Evolutionary conservation across 1,140 invertebrate genomes (phyloP), one percentile per base, ranked within the genome.

Genomic region (Neodiprion virginianus): DNA sequence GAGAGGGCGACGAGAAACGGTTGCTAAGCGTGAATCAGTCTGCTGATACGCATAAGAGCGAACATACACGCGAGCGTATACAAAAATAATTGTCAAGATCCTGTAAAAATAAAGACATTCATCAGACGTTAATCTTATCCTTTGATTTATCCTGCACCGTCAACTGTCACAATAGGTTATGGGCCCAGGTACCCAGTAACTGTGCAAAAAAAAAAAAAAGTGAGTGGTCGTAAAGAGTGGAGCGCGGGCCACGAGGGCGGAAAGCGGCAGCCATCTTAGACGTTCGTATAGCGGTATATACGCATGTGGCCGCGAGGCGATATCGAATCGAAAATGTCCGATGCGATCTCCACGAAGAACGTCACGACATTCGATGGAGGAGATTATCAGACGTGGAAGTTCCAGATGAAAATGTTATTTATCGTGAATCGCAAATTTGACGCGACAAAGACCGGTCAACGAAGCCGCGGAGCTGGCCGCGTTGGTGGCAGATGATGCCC

Each of bases 351-450:
- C 8, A 49, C 65, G n/a, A 23, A 65, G 10, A 49, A 76, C 53
- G 72, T 76, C n/a, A 48, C 28, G 10, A 76, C 74, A 11, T 78
- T 78, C 21, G 69, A 71, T 11, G 77, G 77, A 82, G 1, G 85
- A 50, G 73, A 88, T 86, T 77, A 83, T 82, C 75, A 88, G 73
- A 47, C 83, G 75, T 72, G 80, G 79, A 79, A 85, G 85, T 75
- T 81, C 80, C 67, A 85, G 72, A 66, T 78, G 67, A 53, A 48
- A 40, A 53, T 72, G 1, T 71, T 73, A n/a, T 75, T 78, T 61
- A 48, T 73, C 17, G 77, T 67, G 2, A 71, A 79, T 21, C 74
- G 75, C 48, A 53, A 75, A 47, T 49, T 77, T 40, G 50, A 53
- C 1, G 69, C 74, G 48, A 28, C 66, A 14, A 17, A 70, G 8